Evolutionary conservation across 2,113 vertebrate species (phyloP), one percentile per base, ranked within the genome.

Genomic region (Lonchura striata): DNA sequence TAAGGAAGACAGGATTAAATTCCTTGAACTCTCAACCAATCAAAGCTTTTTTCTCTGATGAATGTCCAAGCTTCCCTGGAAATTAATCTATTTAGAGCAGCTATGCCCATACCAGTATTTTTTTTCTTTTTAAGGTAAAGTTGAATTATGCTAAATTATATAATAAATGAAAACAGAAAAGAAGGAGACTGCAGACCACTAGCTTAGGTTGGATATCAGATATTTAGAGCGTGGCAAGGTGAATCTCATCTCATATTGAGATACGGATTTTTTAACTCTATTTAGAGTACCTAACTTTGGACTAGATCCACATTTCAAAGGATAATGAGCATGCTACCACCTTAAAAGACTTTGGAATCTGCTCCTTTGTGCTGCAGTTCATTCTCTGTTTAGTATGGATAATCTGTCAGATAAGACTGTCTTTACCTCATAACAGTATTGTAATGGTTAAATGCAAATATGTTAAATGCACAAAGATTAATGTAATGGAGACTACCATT

Each of bases 41-140:
- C 10, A 22, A 50, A 72, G 8, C 23, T 11, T 64, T 64, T 54
- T 30, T 7, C 2, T 0, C 7, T 1, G 0, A 37, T 46, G 3
- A 59, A 46, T 20, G 2, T 77, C 28, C 57, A 54, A 46, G 8
- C 44, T 69, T 78, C 30, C 63, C 11, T 37, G 44, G 31, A 84
- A 96, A 70, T 12, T 4, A 2, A 46, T 10, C 4, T 65, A 82
- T 65, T 44, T n/a, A 75, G 17, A 90, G 11, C 12, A 87, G 18
- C 27, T n/a, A n/a, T 8, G 4, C 9, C 27, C 44, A n/a, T n/a
- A 15, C 17, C 16, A 63, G 15, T 8, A 17, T 60, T 81, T 84
- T 65, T 69, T 18, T 87, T 74, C 60, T 10, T 69, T 68, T 56
- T 15, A 49, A 4, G 4, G 0, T 60, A 44, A 15, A 61, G 7